Conservation (phyloP, 2,888 invertebrate genomes). For the Ennomos quercinarius region DNA sequence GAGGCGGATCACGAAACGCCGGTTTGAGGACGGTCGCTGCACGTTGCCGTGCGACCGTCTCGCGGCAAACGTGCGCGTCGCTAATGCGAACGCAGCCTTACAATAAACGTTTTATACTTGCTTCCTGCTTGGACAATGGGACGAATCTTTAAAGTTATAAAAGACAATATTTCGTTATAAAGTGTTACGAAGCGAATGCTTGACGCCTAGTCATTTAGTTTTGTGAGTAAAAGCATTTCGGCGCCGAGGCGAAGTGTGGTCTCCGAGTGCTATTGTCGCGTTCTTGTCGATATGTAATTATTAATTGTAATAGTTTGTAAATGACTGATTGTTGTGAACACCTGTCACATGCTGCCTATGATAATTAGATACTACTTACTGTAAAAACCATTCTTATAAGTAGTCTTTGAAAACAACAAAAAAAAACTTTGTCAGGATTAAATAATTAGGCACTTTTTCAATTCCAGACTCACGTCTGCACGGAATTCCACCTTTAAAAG, state of each 20-base stretch:
- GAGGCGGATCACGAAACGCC: conserved; percentile 93
- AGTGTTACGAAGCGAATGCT: conserved; percentile 21
- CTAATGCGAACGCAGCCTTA: conserved; percentile 42
- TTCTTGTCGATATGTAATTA: conserved; percentile 7
- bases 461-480: too few relatives aligned
- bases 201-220: conserved; percentile 38
- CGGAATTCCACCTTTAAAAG: too few relatives aligned
- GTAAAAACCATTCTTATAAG: too few relatives aligned
- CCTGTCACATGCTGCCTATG: not conserved
- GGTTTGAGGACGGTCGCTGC: conserved; percentile 86
- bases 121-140: conserved; percentile 14
- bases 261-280: conserved; percentile 9
- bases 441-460: too few relatives aligned
- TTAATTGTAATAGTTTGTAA: conserved; percentile 9
- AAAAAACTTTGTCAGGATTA: too few relatives aligned
- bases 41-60: conserved; percentile 63
- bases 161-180: not conserved
- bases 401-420: too few relatives aligned
- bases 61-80: conserved; percentile 53
- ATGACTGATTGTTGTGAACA: not conserved
- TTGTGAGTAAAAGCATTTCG: conserved; percentile 11
- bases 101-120: conserved; percentile 19
- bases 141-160: conserved; percentile 2
- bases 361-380: too few relatives aligned
- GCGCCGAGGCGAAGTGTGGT: conserved; percentile 2